Percentiles rank a stretch among this genome's conserved stretches.
These are phyloP conservation scores for Zalophus californianus DNA, from an alignment of 2,797 vertebrate species.

Conservation along the genomic window DNA sequence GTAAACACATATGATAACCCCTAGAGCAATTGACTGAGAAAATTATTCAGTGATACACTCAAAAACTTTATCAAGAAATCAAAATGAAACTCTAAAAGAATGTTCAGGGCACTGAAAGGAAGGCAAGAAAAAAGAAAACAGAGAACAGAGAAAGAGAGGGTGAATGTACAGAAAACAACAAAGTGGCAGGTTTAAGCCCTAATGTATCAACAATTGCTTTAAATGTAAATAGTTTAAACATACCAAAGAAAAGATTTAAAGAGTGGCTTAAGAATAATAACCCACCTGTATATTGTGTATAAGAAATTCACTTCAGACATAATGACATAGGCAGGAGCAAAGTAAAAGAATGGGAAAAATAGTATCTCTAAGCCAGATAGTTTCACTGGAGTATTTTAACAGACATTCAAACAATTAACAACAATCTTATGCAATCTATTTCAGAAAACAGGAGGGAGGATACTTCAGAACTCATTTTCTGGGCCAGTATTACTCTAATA, in stretches of 20 bases:
- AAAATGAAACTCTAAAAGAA: background rate
- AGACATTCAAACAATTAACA: background rate
- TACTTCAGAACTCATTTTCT: background rate
- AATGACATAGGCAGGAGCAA: background rate
- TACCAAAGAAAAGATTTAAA: background rate
- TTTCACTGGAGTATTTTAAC: background rate
- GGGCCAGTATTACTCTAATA: background rate
- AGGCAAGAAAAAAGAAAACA: background rate
- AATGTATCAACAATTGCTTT: background rate
- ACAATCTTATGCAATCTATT: background rate
- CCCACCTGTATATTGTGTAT: background rate
- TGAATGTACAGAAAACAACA: background rate
- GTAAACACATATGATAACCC: background rate
- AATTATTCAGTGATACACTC: background rate
- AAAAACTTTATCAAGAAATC: background rate
- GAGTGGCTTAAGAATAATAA: background rate
- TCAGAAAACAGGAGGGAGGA: constrained; percentile 1
- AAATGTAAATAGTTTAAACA: background rate
- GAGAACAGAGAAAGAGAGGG: background rate
- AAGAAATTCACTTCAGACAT: background rate
- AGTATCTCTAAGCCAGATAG: background rate
- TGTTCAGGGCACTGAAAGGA: background rate
- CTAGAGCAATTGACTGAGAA: background rate
- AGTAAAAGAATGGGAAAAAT: background rate
- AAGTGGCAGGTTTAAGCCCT: background rate